These are phyloP conservation scores for Spatulosminthurus flaviceps DNA, from an alignment of 2,888 invertebrate genomes.

Conservation along the genomic window DNA sequence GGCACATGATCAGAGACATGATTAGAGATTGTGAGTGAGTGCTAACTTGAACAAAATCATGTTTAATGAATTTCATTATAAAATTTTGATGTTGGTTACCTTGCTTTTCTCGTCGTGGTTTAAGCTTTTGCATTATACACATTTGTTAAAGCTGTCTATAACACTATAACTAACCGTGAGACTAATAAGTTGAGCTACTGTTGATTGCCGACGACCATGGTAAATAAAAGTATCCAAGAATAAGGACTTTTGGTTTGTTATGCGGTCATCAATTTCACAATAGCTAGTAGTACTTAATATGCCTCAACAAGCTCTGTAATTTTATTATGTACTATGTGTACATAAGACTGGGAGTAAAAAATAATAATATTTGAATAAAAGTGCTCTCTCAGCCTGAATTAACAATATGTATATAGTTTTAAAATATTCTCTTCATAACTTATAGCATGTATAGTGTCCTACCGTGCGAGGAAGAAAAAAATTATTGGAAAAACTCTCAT, in stretches of 20 bases:
- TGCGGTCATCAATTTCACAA: neutral
- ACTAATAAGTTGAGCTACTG: neutral
- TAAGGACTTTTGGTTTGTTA: neutral
- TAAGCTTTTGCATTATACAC: neutral
- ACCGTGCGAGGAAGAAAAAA: neutral
- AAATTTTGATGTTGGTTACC: slow-evolving; percentile 11
- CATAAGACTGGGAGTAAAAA: too few relatives aligned
- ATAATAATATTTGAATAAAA: too few relatives aligned
- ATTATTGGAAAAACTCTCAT: slow-evolving; percentile 9
- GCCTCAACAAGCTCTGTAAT: too few relatives aligned
- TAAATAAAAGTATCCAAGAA: neutral
- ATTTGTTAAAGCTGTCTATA: neutral
- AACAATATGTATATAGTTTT: too few relatives aligned
- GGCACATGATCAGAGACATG: neutral
- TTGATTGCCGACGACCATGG: neutral
- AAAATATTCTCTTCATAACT: too few relatives aligned
- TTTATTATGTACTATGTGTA: too few relatives aligned
- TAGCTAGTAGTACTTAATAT: too few relatives aligned
- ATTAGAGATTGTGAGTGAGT: neutral
- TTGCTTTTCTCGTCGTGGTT: neutral
- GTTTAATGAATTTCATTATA: neutral
- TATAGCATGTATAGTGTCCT: too few relatives aligned
- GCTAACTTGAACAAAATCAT: neutral
- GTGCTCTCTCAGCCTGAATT: too few relatives aligned
- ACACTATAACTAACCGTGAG: neutral